Conservation (phyloP, 2,888 invertebrate genomes). For the Eubasilissa splendida region DNA sequence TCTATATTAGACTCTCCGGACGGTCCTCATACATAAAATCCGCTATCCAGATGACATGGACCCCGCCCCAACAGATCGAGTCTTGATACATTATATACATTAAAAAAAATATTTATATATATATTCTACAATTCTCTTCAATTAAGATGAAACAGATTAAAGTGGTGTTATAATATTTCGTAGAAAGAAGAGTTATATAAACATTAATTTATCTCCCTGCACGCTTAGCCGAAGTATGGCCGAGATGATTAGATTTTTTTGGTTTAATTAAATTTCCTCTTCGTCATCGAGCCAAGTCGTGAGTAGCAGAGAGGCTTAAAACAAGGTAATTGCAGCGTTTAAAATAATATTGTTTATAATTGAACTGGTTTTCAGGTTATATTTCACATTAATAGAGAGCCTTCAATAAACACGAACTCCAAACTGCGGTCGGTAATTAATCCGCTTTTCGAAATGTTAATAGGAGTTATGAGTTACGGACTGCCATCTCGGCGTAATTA, state of each 20-base stretch:
- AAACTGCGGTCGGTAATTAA: slow-evolving; percentile 20
- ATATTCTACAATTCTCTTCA: no score
- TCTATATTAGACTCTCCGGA: no score
- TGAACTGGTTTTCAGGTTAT: slow-evolving; percentile 51
- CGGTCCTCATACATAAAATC: no score
- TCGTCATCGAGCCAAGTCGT: slow-evolving; percentile 25
- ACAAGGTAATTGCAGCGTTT: slow-evolving; percentile 51
- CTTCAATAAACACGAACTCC: slow-evolving; percentile 24
- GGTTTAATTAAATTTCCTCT: slow-evolving; percentile 38
- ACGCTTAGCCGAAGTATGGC: not conserved
- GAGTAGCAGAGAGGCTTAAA: slow-evolving; percentile 9
- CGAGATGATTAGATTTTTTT: slow-evolving; percentile 22
- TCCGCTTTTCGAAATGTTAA: slow-evolving; percentile 39
- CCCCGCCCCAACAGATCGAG: no score
- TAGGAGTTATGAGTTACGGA: slow-evolving; percentile 39
- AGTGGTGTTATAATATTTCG: no score
- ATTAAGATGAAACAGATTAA: no score
- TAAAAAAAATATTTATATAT: no score
- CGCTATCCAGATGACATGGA: no score
- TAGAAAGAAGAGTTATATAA: not conserved
- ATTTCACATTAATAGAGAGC: slow-evolving; percentile 41
- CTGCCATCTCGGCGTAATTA: slow-evolving; percentile 19
- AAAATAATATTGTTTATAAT: slow-evolving; percentile 54
- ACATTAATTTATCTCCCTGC: slow-evolving; percentile 9
- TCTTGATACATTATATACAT: no score